These are phyloP conservation scores for Callosobruchus maculatus DNA, from an alignment of 2,888 invertebrate species.

Conservation along the genomic window DNA sequence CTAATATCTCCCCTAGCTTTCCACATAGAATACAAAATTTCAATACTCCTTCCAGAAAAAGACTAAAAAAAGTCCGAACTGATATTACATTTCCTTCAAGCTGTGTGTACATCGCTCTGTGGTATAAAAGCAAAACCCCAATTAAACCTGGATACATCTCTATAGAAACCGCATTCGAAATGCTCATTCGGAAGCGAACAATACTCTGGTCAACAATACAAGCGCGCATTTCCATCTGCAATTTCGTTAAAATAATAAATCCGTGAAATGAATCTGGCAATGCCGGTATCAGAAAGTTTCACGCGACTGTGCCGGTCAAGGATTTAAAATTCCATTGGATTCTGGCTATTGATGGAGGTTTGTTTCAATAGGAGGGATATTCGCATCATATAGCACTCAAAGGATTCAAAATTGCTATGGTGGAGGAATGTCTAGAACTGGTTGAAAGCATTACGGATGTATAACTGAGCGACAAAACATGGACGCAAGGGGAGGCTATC, in stretches of 20 bases:
- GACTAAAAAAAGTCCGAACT: background rate
- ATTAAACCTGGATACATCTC: background rate
- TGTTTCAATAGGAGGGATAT: background rate
- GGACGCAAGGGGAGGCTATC: no score
- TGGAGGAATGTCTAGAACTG: no score
- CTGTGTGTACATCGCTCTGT: background rate
- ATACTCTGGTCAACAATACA: background rate
- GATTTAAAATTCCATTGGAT: background rate
- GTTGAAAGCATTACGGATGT: no score
- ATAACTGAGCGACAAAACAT: no score
- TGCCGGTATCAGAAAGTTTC: background rate
- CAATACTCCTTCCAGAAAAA: background rate
- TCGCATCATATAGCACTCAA: background rate
- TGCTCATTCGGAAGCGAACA: background rate
- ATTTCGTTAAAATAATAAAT: background rate
- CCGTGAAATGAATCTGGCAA: background rate
- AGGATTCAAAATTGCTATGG: background rate
- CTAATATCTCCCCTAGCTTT: background rate
- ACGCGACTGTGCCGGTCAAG: background rate
- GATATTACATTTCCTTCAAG: background rate
- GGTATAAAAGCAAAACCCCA: background rate
- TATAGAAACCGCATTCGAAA: background rate
- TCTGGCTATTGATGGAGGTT: background rate
- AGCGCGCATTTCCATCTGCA: background rate
- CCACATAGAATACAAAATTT: background rate